Base-by-base conservation (phyloP, 2,888 invertebrate genomes). In the Eupithecia dodoneata region DNA sequence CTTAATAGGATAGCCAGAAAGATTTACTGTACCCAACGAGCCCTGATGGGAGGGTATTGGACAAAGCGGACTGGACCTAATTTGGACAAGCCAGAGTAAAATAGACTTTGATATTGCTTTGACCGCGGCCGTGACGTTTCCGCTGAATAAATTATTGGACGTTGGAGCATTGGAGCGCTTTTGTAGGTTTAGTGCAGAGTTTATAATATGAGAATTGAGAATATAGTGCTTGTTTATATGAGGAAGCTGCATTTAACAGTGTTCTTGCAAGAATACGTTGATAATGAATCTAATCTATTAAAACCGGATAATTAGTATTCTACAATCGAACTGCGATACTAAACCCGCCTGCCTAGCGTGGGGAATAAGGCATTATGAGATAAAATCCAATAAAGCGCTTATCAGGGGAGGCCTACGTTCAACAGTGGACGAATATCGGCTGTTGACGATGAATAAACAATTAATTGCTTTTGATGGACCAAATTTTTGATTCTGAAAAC, bases 1-100 rank as follows among this genome's bases (percentile, higher is more conserved):
- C 93, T 93, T 91, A 93, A 94, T 93, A 91, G 93, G 91, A 89
- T 86, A 85, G 85, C 85, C 78, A 7, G 83, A 78, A 83, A 89
- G 92, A 93, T 93, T 93, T 92, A 92, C 86, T 85, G 88, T 80
- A 82, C 76, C 82, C 79, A 82, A 79, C 81, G 81, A 79, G 83
- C 80, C 76, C 82, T 77, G 71, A 71, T 73, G 69, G 66, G 76
- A 73, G 74, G 76, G 76, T 73, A 59, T 74, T 69, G 67, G 75
- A 79, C 80, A 79, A 76, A 71, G 76, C 47, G 76, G 75, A 76
- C 75, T 78, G 78, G 71, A 76, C 76, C 74, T 79, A 76, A 79
- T 79, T 79, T 74, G 74, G 70, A 70, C 42, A 42, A 72, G 74
- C 45, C 73, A 69, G 69, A 78, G 71, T 71, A 71, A 74, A 73